phyloP scores from a whole-genome alignment of 2,797 vertebrate species.

The Coccyzus lansbergi region DNA sequence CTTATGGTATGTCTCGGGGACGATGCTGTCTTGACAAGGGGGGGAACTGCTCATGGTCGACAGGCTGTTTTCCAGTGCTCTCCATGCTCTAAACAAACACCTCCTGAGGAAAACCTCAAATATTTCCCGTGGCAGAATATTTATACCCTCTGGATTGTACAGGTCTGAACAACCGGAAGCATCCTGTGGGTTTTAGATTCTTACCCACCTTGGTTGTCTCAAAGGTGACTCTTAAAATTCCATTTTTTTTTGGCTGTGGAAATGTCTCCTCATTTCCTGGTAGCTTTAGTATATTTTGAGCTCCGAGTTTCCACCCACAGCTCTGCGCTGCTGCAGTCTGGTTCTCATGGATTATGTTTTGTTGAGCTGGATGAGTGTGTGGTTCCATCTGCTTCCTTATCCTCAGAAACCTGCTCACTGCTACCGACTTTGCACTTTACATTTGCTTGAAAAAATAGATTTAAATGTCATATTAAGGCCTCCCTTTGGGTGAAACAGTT shows the following conservation, averaged over 20 bases:
- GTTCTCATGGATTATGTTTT: neutral
- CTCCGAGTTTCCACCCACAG: conserved; percentile 42
- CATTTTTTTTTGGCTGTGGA: neutral
- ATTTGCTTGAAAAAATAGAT: neutral
- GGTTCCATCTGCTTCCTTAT: conserved; percentile 44
- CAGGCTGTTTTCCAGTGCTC: neutral
- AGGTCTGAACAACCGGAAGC: neutral
- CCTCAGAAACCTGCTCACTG: neutral
- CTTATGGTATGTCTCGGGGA: conserved; percentile 87
- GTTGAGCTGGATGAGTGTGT: neutral
- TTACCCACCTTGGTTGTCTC: neutral
- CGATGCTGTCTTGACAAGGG: neutral
- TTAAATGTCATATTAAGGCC: neutral
- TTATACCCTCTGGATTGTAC: neutral
- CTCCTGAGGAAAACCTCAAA: neutral
- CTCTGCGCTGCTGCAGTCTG: conserved; percentile 11
- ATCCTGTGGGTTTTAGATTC: neutral
- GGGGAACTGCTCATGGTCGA: neutral
- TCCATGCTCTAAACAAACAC: neutral
- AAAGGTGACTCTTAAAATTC: neutral
- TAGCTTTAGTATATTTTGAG: neutral
- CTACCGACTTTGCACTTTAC: neutral
- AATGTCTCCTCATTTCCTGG: neutral
- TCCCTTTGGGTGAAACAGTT: neutral
- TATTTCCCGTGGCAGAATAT: neutral